Conservation (phyloP, 2,113 vertebrate species). For the Bufo bufo region DNA sequence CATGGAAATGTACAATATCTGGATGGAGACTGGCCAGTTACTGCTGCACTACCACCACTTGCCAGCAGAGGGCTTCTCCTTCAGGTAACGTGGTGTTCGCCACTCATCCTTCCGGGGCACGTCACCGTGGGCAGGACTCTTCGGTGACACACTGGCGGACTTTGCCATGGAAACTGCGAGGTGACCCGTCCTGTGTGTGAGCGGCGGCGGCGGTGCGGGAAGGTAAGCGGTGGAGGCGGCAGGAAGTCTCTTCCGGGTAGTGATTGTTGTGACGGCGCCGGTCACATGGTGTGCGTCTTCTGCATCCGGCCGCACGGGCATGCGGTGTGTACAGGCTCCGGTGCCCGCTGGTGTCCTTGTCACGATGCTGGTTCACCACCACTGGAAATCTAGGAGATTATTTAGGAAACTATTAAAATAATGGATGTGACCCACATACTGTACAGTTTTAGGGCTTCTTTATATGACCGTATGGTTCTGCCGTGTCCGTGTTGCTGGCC, state of each 20-base stretch:
- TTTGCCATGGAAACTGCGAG: slow-evolving; percentile 22
- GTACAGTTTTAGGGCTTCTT: too few relatives aligned
- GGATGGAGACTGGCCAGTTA: too few relatives aligned
- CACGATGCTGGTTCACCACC: not conserved
- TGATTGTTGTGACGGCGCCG: not conserved
- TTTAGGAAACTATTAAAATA: too few relatives aligned
- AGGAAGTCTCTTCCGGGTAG: not conserved
- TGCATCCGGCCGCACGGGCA: too few relatives aligned
- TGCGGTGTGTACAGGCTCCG: too few relatives aligned
- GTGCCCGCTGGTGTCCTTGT: not conserved
- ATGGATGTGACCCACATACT: too few relatives aligned
- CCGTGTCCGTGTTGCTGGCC: too few relatives aligned
- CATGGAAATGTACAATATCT: too few relatives aligned
- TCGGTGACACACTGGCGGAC: slow-evolving; percentile 3
- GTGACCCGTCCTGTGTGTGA: not conserved
- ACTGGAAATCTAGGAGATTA: too few relatives aligned
- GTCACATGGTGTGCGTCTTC: not conserved
- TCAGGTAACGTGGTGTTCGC: not conserved
- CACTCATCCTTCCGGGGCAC: slow-evolving; percentile 43
- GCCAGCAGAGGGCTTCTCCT: not conserved
- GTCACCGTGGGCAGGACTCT: slow-evolving; percentile 10
- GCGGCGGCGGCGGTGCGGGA: not conserved
- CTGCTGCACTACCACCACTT: not conserved
- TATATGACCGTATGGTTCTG: too few relatives aligned
- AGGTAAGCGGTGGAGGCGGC: not conserved